Evolutionary conservation across 2,888 invertebrate species (phyloP).

Genomic region (Eremobia ochroleuca): DNA sequence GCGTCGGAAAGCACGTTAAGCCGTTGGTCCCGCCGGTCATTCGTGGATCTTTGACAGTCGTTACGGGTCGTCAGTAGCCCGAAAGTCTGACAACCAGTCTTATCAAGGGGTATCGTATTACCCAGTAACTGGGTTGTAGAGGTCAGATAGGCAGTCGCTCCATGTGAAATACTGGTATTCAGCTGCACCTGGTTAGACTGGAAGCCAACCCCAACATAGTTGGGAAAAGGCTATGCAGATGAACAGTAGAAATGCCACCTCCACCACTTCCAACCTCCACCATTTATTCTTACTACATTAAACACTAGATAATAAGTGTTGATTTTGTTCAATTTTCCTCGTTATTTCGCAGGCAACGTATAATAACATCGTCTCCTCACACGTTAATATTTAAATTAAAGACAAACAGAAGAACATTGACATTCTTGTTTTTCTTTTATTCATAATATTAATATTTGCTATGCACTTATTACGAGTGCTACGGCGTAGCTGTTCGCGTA

Average conservation of each 20-base stretch:
- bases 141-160: too few relatives aligned
- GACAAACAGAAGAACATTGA: constrained; percentile 52
- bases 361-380: constrained; percentile 65
- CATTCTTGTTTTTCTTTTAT: constrained; percentile 35
- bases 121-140: too few relatives aligned
- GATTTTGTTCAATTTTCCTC: constrained; percentile 77
- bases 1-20: too few relatives aligned
- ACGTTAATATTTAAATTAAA: constrained; percentile 68
- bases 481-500: constrained; percentile 37
- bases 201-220: too few relatives aligned
- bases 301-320: constrained; percentile 77
- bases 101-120: too few relatives aligned
- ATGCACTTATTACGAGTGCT: constrained; percentile 42
- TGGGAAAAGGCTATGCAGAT: too few relatives aligned
- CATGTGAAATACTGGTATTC: too few relatives aligned
- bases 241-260: constrained; percentile 36
- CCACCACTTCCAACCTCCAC: constrained; percentile 5
- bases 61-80: too few relatives aligned
- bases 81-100: too few relatives aligned
- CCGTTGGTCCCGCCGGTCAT: too few relatives aligned
- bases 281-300: constrained; percentile 75
- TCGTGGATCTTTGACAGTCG: too few relatives aligned
- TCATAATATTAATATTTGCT: constrained; percentile 33
- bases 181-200: too few relatives aligned
- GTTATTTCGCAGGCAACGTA: constrained; percentile 69